Evolutionary conservation across 2,797 vertebrate genomes (phyloP).

Genomic region (Pseudochirops corinnae): DNA sequence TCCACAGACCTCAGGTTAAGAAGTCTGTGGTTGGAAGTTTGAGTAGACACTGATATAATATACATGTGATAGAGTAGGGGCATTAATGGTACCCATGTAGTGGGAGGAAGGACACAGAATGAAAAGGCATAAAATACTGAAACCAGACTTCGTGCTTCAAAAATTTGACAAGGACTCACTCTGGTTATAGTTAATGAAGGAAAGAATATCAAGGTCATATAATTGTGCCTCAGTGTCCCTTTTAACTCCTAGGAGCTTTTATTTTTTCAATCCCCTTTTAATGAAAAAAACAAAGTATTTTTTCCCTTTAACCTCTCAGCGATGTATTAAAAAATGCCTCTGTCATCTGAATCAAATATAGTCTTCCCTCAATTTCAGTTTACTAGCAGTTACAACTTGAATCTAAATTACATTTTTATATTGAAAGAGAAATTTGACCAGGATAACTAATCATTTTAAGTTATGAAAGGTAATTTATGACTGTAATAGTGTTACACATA

Average conservation of each 20-base stretch:
- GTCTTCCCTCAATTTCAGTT: not conserved
- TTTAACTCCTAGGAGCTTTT: not conserved
- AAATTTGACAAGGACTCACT: not conserved
- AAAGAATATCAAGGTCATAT: not conserved
- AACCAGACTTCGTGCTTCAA: not conserved
- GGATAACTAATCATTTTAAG: not conserved
- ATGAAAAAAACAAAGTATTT: not conserved
- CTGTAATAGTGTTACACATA: not conserved
- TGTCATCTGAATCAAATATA: not conserved
- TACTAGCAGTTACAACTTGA: not conserved
- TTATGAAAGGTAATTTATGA: not conserved
- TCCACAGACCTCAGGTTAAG: not conserved
- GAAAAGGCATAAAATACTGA: not conserved
- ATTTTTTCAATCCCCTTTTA: not conserved
- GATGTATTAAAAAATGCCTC: not conserved
- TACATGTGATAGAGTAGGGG: not conserved
- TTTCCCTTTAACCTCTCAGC: not conserved
- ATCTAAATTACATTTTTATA: not conserved
- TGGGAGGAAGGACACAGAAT: not conserved
- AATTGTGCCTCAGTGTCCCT: not conserved
- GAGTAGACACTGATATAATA: not conserved
- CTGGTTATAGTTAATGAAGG: not conserved
- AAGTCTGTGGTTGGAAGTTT: not conserved
- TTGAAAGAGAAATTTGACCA: not conserved
- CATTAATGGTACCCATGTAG: not conserved